phyloP scores from a whole-genome alignment of 2,113 vertebrate species.

The Protobothrops mucrosquamatus region DNA sequence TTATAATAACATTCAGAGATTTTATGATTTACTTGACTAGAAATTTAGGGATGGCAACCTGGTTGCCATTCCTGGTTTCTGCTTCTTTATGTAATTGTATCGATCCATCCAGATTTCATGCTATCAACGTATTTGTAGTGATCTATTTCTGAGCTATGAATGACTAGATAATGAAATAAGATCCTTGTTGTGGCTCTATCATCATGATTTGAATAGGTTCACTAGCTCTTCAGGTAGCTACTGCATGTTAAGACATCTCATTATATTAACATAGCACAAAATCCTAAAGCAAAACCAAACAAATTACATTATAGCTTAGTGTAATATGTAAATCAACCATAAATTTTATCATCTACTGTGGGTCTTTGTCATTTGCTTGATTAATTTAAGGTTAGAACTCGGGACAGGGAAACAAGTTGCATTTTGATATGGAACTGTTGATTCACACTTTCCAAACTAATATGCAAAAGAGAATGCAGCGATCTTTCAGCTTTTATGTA shows the following conservation, averaged over 20 bases:
- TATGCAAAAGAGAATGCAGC: not conserved
- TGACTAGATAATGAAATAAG: not conserved
- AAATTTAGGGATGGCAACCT: not conserved
- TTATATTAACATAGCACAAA: too few relatives aligned
- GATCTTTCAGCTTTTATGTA: not conserved
- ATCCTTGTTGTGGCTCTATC: too few relatives aligned
- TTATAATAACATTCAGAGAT: not conserved
- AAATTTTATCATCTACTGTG: too few relatives aligned
- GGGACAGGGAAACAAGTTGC: not conserved
- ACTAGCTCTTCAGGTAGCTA: too few relatives aligned
- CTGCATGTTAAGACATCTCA: too few relatives aligned
- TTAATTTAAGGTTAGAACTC: not conserved
- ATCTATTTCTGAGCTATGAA: not conserved
- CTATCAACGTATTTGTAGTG: not conserved
- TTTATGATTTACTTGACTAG: not conserved
- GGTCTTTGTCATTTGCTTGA: not conserved
- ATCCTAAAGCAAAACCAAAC: too few relatives aligned
- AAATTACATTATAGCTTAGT: too few relatives aligned
- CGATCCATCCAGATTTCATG: not conserved
- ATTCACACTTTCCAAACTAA: not conserved
- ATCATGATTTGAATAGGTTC: too few relatives aligned
- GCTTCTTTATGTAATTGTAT: not conserved
- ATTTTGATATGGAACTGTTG: not conserved
- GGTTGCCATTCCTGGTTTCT: not conserved
- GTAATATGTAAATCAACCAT: too few relatives aligned